Evolutionary conservation across 2,113 vertebrate genomes (phyloP), one percentile per base, ranked within the genome.

Genomic region (Hippocampus comes): DNA sequence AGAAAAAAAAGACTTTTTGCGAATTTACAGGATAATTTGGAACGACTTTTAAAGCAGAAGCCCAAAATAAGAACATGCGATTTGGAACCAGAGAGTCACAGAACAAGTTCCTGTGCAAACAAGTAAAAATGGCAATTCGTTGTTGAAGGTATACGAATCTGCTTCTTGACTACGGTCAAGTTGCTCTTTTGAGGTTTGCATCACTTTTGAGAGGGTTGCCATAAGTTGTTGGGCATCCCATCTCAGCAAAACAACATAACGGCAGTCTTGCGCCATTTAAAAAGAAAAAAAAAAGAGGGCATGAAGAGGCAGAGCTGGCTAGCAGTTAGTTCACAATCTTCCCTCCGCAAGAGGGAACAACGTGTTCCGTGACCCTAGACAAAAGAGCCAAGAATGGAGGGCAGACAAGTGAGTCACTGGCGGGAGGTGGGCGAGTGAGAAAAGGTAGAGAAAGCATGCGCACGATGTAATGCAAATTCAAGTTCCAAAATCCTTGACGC

Each of bases 291-390:
- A 64, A 21, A 18, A 18, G 23, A 64, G 8, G 68, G 72, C 73
- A 78, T 75, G 76, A 84, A 88, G 84, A 81, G 78, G 77, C 77
- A 78, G 77, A 63, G 76, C 70, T 70, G 59, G 86, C 79, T 84
- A 85, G 82, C 81, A 80, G 80, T 83, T 83, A 80, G 80, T 83
- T 83, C 80, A 65, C 49, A 80, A 57, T 25, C 56, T 57, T 27
- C 23, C 23, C 80, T 73, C 78, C 75, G 79, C 74, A 67, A 71
- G 71, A 81, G 75, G 77, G 86, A 89, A 87, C 84, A 90, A 73
- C 71, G 59, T 87, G 87, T 87, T 86, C 84, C 73, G 68, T 85
- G 86, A 85, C 82, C 79, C 69, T 75, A 80, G 78, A 81, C 77
- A 74, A 76, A 48, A 68, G 73, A 70, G 55, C 55, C 55, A 57